Evolutionary conservation across 37 sponge, comb jelly and placozoan genomes (phyloP).

Genomic region (Aplysina aerophoba): DNA sequence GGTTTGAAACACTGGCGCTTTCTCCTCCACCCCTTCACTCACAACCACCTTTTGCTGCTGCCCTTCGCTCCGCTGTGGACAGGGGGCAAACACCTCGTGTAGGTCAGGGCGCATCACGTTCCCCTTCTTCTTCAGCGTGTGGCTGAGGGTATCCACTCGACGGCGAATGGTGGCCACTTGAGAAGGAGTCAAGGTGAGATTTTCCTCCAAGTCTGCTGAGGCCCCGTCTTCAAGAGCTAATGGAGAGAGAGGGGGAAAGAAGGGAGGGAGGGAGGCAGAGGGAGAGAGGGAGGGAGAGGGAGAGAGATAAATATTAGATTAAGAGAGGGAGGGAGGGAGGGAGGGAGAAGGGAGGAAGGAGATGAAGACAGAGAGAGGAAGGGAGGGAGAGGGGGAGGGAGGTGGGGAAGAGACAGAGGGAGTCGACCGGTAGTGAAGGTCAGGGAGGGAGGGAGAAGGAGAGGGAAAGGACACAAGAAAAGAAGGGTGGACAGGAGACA

Average conservation of each 20-base stretch:
- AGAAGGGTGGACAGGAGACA: not conserved
- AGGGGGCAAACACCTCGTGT: not conserved
- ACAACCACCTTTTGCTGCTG: no score
- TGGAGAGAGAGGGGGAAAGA: not conserved
- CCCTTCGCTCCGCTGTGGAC: not conserved
- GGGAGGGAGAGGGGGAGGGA: no score
- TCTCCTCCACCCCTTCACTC: no score
- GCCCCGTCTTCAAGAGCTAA: slow-evolving; percentile 1
- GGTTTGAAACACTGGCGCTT: no score
- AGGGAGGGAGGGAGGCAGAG: no score
- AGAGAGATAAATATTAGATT: no score
- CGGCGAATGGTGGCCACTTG: slow-evolving; percentile 50
- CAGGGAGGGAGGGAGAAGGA: not conserved
- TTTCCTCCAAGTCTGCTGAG: not conserved
- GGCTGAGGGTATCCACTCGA: slow-evolving; percentile 65
- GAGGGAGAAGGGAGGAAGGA: no score
- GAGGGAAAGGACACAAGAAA: not conserved
- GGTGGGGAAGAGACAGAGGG: no score
- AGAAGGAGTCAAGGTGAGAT: not conserved
- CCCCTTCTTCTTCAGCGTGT: slow-evolving; percentile 45
- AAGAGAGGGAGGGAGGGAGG: no score
- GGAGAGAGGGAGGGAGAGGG: no score
- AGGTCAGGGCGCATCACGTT: slow-evolving; percentile 15
- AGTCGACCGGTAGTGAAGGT: not conserved
- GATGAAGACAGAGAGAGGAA: no score